Evolutionary conservation across 2,888 invertebrate genomes (phyloP).

Genomic region (Acleris cristana): DNA sequence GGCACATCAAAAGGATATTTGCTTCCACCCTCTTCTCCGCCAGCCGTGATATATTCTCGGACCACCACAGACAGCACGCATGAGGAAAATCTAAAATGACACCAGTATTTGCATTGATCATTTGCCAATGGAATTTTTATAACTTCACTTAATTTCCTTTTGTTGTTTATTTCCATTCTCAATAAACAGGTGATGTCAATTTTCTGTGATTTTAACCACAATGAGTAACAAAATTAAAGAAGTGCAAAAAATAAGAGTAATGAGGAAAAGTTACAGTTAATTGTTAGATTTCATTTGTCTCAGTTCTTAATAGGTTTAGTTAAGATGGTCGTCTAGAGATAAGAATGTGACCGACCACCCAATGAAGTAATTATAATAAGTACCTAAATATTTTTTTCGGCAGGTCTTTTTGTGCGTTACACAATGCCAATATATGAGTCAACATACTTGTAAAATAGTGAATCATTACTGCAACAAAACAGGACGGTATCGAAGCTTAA

Average conservation of each 20-base stretch:
- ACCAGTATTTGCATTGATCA: too few relatives aligned
- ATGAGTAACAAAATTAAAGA: background rate
- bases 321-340: too few relatives aligned
- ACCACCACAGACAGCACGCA: too few relatives aligned
- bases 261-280: too few relatives aligned
- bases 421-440: conserved; percentile 27
- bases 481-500: conserved; percentile 14
- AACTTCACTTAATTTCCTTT: background rate
- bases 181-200: conserved; percentile 6
- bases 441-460: conserved; percentile 27
- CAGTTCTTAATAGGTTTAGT: too few relatives aligned
- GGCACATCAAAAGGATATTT: too few relatives aligned
- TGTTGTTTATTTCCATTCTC: background rate
- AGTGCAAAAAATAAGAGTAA: too few relatives aligned
- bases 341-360: too few relatives aligned
- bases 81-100: too few relatives aligned
- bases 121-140: background rate
- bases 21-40: too few relatives aligned
- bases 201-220: conserved; percentile 11
- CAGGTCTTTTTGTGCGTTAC: conserved; percentile 1
- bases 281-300: too few relatives aligned
- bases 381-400: background rate
- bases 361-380: conserved; percentile 6
- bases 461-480: conserved; percentile 33
- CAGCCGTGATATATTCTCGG: too few relatives aligned